phyloP scores from a whole-genome alignment of 2,113 vertebrate genomes.

The Cyprinus carpio region DNA sequence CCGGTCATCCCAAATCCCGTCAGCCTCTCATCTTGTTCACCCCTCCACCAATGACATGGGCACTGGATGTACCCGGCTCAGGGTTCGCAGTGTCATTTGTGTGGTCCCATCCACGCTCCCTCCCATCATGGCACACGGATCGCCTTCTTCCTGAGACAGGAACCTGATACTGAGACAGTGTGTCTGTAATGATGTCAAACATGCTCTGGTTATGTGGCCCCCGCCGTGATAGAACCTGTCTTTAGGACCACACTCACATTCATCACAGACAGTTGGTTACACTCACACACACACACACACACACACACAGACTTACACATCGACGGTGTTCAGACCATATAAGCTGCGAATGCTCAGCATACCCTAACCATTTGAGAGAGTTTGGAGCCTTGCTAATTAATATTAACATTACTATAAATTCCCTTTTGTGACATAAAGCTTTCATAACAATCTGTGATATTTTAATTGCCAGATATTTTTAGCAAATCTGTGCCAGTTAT shows the following conservation, averaged over 20 bases:
- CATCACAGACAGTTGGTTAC: constrained; percentile 30
- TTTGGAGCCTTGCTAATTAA: neutral
- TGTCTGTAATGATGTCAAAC: constrained; percentile 70
- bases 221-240: constrained; percentile 19
- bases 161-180: constrained; percentile 65
- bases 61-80: constrained; percentile 65
- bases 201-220: constrained; percentile 57
- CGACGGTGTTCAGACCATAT: neutral
- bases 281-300: neutral
- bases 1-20: constrained; percentile 1
- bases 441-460: neutral
- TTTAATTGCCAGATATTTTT: neutral
- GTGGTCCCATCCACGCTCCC: constrained; percentile 52
- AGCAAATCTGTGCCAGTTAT: too few relatives aligned
- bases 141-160: constrained; percentile 50
- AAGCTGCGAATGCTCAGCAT: neutral
- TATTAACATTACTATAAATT: neutral
- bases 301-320: constrained; percentile 10
- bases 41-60: constrained; percentile 50
- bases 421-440: neutral
- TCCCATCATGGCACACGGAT: constrained; percentile 32
- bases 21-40: neutral
- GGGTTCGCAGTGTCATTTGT: constrained; percentile 60
- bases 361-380: neutral
- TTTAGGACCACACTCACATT: constrained; percentile 25